Conservation (phyloP, 2,888 invertebrate species). For the Leptinotarsa haldemani region DNA sequence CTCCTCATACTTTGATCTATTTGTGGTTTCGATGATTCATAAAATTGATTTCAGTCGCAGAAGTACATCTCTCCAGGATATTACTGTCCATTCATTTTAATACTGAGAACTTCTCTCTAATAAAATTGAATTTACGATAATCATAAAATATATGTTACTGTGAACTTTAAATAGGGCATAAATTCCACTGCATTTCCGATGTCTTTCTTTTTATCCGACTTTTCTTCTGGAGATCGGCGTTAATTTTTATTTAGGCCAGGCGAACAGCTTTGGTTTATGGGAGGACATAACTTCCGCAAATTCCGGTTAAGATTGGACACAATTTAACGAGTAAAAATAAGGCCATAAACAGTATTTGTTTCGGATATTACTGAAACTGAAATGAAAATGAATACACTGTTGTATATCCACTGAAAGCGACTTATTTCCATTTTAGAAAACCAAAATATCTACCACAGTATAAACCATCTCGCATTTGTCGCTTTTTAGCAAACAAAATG, state of each 20-base stretch:
- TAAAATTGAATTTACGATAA: slow-evolving; percentile 23
- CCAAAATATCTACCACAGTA: not conserved
- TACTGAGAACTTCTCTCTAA: slow-evolving; percentile 2
- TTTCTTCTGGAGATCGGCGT: slow-evolving; percentile 22
- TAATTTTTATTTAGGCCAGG: slow-evolving; percentile 24
- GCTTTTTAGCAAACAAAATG: no score
- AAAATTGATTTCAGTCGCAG: slow-evolving; percentile 4
- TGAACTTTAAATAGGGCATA: slow-evolving; percentile 10
- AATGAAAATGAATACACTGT: slow-evolving; percentile 12
- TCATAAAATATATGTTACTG: slow-evolving; percentile 17
- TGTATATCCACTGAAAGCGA: slow-evolving; percentile 3
- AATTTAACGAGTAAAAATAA: slow-evolving; percentile 21
- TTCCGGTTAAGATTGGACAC: slow-evolving; percentile 21
- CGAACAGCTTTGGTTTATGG: slow-evolving; percentile 19
- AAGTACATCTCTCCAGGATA: not conserved
- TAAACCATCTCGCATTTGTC: no score
- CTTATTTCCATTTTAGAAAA: not conserved
- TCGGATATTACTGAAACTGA: slow-evolving; percentile 9
- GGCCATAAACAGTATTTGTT: slow-evolving; percentile 11
- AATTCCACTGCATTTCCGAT: slow-evolving; percentile 7
- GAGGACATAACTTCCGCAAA: slow-evolving; percentile 20
- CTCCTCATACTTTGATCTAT: slow-evolving; percentile 2
- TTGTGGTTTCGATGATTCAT: slow-evolving; percentile 10
- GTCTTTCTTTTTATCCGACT: slow-evolving; percentile 1
- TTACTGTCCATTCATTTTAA: slow-evolving; percentile 4